phyloP scores from a whole-genome alignment of 2,888 invertebrate genomes.

The Cremastinae sp. region DNA sequence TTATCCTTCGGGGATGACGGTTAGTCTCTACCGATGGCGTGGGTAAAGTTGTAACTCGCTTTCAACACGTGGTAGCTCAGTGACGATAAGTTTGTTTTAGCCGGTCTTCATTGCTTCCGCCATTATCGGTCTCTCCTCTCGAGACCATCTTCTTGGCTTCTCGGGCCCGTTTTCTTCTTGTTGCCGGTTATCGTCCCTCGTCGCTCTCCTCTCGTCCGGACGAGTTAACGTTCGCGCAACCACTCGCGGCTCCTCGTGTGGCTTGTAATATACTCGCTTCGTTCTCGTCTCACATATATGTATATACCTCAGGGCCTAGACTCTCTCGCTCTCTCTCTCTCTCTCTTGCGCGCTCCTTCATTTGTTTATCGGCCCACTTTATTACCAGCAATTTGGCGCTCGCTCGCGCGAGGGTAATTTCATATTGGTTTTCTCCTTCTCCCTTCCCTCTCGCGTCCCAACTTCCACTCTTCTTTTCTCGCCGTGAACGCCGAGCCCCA shows the following conservation, averaged over 20 bases:
- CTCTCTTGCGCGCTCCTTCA: slow-evolving; percentile 73
- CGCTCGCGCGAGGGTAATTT: slow-evolving; percentile 77
- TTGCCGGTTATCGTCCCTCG: slow-evolving; percentile 46
- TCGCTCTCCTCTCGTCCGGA: slow-evolving; percentile 55
- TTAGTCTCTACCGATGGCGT: slow-evolving; percentile 43
- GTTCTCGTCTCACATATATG: slow-evolving; percentile 47
- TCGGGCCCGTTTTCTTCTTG: slow-evolving; percentile 38
- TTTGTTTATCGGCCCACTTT: slow-evolving; percentile 78
- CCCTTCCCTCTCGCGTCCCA: slow-evolving; percentile 24
- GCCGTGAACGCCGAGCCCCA: slow-evolving; percentile 10
- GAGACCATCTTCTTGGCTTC: slow-evolving; percentile 41
- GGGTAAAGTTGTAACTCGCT: slow-evolving; percentile 60
- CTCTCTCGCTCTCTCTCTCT: slow-evolving; percentile 30
- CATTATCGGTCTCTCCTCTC: slow-evolving; percentile 61
- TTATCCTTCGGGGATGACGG: slow-evolving; percentile 22
- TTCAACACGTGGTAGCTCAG: slow-evolving; percentile 61
- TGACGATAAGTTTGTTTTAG: slow-evolving; percentile 69
- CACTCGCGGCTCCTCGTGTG: slow-evolving; percentile 21
- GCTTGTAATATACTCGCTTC: slow-evolving; percentile 22
- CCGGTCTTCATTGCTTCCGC: slow-evolving; percentile 61
- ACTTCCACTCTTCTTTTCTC: slow-evolving; percentile 49
- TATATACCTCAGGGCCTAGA: slow-evolving; percentile 47
- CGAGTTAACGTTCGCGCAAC: slow-evolving; percentile 57
- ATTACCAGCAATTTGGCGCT: slow-evolving; percentile 78
- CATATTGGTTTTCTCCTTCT: slow-evolving; percentile 77